Conservation (phyloP, 2,888 invertebrate genomes). For the Volucella zonaria region DNA sequence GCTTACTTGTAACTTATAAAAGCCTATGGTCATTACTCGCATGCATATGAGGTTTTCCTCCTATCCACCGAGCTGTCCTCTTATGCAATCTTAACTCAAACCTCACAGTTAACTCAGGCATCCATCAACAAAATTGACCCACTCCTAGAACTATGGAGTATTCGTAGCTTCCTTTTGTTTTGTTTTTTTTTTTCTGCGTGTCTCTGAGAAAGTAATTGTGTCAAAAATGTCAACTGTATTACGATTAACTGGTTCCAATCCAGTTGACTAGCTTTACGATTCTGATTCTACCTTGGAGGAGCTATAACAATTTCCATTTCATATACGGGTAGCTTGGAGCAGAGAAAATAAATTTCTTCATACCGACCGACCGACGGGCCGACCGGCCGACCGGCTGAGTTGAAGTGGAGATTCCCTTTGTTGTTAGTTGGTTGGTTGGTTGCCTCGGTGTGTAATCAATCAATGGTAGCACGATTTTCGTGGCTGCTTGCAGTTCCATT, state of each 20-base stretch:
- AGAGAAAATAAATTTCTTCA: constrained; percentile 45
- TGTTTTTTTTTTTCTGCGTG: constrained; percentile 2
- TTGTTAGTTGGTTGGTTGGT: neutral
- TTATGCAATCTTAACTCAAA: constrained; percentile 39
- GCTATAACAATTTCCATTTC: constrained; percentile 61
- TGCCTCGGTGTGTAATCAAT: constrained; percentile 57
- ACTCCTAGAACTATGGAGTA: neutral
- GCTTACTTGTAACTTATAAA: too few species aligned
- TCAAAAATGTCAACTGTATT: constrained; percentile 45
- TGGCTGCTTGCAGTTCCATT: constrained; percentile 60
- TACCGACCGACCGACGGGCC: neutral
- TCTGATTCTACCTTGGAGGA: constrained; percentile 3
- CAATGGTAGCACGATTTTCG: constrained; percentile 72
- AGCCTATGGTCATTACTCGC: constrained; percentile 7
- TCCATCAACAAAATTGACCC: constrained; percentile 28
- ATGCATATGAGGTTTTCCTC: constrained; percentile 14
- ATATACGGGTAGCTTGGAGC: constrained; percentile 13
- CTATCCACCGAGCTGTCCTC: constrained; percentile 10
- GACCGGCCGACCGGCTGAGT: too few species aligned
- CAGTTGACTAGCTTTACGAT: constrained; percentile 57
- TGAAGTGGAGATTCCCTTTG: constrained; percentile 27
- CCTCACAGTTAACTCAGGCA: constrained; percentile 15
- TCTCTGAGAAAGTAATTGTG: constrained; percentile 50
- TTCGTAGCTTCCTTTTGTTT: constrained; percentile 2
- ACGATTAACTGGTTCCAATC: constrained; percentile 43